Conservation (phyloP, 2,888 invertebrate species). For the Folsomia candida region DNA sequence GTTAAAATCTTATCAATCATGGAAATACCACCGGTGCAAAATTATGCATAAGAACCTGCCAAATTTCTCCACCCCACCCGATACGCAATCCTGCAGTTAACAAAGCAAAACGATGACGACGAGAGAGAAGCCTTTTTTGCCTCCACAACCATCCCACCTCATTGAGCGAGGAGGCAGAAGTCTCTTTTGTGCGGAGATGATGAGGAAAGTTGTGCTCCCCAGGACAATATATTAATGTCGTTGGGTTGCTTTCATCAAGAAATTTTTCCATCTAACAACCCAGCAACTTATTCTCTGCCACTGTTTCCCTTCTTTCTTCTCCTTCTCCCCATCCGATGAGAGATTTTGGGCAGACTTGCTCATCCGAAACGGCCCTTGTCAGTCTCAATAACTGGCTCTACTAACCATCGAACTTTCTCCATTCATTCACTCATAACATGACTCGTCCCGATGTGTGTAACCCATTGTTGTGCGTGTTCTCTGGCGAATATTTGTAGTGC, state of each 20-base stretch:
- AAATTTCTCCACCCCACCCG: too few relatives aligned
- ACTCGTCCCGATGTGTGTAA: too few relatives aligned
- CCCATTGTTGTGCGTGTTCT: too few relatives aligned
- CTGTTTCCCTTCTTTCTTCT: background rate
- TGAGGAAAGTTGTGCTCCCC: conserved; percentile 6
- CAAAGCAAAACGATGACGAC: too few relatives aligned
- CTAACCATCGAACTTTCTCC: background rate
- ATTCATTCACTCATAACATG: background rate
- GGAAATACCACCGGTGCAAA: too few relatives aligned
- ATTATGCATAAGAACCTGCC: too few relatives aligned
- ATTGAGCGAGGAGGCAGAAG: conserved; percentile 82
- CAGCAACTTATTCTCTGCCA: background rate
- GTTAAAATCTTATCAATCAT: too few relatives aligned
- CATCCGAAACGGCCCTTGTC: background rate
- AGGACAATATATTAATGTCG: conserved; percentile 25
- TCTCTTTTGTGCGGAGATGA: conserved; percentile 67
- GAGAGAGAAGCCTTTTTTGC: too few relatives aligned
- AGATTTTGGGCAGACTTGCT: background rate
- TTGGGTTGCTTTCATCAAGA: conserved; percentile 18
- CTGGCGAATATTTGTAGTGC: too few relatives aligned
- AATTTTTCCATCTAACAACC: conserved; percentile 20
- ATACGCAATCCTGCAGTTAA: too few relatives aligned
- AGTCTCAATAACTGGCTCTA: conserved; percentile 1
- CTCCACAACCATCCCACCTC: conserved; percentile 78
- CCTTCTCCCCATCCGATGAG: background rate